A percentile compares a stretch with the other conserved stretches of the same genome.
phyloP scores from a whole-genome alignment of 2,797 vertebrate genomes.

The Nasua narica region DNA sequence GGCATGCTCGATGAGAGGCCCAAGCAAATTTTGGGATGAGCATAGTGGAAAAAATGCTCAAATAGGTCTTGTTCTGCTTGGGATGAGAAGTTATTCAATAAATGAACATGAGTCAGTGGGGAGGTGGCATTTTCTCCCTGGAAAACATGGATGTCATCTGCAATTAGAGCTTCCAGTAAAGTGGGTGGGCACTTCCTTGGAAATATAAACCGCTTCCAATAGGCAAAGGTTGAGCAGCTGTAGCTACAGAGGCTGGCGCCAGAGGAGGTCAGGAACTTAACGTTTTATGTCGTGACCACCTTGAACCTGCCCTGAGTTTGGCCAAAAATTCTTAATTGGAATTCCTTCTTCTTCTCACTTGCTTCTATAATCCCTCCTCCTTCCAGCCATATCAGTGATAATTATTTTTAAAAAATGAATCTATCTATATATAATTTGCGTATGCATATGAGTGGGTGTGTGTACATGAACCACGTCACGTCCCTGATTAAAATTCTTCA shows the following conservation, averaged over 20 bases:
- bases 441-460: background rate
- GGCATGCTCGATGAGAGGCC: background rate
- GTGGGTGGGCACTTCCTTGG: conserved; percentile 36
- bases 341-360: background rate
- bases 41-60: background rate
- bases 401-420: background rate
- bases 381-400: background rate
- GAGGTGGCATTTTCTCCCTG: conserved; percentile 53
- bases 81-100: conserved; percentile 36
- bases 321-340: background rate
- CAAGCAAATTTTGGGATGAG: background rate
- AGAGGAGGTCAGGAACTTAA: background rate
- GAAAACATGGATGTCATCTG: conserved; percentile 72
- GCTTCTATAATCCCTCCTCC: background rate
- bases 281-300: background rate
- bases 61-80: background rate
- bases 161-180: conserved; percentile 72
- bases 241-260: no score
- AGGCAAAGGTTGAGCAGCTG: conserved; percentile 35
- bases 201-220: conserved; percentile 35
- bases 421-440: background rate
- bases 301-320: background rate
- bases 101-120: conserved; percentile 66
- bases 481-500: background rate
- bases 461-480: background rate